Percentiles rank a stretch among this genome's conserved stretches.
phyloP scores from a whole-genome alignment of 2,888 invertebrate species.

The Eucriotettix oculatus region DNA sequence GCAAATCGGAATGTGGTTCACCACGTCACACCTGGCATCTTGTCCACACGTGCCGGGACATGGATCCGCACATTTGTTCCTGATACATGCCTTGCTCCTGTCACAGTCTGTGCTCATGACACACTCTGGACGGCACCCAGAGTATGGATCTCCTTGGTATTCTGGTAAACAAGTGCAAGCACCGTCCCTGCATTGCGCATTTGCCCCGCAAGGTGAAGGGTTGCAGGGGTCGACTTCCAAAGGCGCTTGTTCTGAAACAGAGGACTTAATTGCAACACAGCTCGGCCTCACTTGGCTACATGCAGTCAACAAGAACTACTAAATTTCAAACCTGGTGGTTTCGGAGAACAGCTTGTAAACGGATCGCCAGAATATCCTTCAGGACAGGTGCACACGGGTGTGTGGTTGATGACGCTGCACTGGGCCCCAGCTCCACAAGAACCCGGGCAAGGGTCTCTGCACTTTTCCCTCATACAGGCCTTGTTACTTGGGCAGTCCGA shows the following conservation, averaged over 20 bases:
- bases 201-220: constrained; percentile 21
- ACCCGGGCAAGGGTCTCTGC: constrained; percentile 21
- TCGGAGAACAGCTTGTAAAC: constrained; percentile 33
- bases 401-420: constrained; percentile 39
- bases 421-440: constrained; percentile 19
- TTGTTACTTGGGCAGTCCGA: constrained; percentile 18
- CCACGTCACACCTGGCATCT: constrained; percentile 40
- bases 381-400: constrained; percentile 56
- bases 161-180: constrained; percentile 20
- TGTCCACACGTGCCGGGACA: constrained; percentile 47
- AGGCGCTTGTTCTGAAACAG: constrained; percentile 23
- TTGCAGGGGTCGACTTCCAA: constrained; percentile 16
- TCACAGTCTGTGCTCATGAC: constrained; percentile 18
- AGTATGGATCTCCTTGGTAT: constrained; percentile 20
- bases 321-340: constrained; percentile 17
- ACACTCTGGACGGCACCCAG: constrained; percentile 17
- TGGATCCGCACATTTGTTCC: constrained; percentile 56
- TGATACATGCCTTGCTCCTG: constrained; percentile 16
- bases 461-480: constrained; percentile 21
- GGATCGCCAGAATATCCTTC: constrained; percentile 60
- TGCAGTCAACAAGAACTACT: too few species aligned
- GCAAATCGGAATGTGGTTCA: constrained; percentile 50
- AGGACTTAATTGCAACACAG: too few species aligned
- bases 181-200: constrained; percentile 21
- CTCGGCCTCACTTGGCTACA: too few species aligned